phyloP scores from a whole-genome alignment of 1,140 invertebrate species.

The Plutomurus gul region DNA sequence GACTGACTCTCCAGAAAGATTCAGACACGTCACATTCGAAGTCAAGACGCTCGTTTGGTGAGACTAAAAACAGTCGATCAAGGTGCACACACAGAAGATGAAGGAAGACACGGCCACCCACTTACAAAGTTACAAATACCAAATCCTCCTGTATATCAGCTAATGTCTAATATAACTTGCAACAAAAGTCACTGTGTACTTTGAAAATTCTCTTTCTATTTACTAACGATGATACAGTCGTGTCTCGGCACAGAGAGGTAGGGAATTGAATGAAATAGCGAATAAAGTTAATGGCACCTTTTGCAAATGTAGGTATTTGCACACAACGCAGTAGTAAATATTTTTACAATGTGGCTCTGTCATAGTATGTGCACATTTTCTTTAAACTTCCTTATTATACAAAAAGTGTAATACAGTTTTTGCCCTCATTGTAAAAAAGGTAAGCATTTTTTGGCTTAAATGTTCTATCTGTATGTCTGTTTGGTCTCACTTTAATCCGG shows the following conservation, averaged over 20 bases:
- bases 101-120: not conserved
- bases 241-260: too few relatives aligned
- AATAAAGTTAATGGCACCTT: not conserved
- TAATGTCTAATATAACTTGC: too few relatives aligned
- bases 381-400: not conserved
- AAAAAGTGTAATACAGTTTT: not conserved
- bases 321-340: not conserved
- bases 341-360: not conserved
- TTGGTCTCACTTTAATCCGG: slow-evolving; percentile 20
- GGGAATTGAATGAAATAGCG: too few relatives aligned
- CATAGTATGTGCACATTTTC: not conserved
- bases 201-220: too few relatives aligned
- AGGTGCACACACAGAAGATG: not conserved
- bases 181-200: too few relatives aligned
- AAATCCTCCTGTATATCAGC: too few relatives aligned
- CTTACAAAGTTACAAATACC: not conserved
- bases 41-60: too few relatives aligned
- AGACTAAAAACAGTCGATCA: not conserved
- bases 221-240: too few relatives aligned
- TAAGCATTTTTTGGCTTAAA: slow-evolving; percentile 13
- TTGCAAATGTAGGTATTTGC: not conserved
- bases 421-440: not conserved
- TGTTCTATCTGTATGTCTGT: slow-evolving; percentile 15
- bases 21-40: not conserved
- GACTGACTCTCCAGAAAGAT: not conserved